Conservation (phyloP, 2,888 invertebrate genomes). For the Priapulus caudatus region DNA sequence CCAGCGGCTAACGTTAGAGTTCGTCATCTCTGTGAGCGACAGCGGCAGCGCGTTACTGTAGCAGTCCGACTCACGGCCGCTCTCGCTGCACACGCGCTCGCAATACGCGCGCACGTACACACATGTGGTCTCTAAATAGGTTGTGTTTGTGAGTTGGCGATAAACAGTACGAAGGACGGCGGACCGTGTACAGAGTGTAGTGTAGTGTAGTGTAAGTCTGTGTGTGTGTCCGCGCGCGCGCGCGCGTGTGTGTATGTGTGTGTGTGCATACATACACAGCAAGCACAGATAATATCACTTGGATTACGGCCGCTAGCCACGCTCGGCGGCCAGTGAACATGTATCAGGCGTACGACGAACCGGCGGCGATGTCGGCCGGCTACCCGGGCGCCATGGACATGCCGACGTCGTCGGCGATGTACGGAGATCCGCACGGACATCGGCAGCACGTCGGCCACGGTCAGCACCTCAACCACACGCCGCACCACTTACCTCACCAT, state of each 20-base stretch:
- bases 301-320: too few relatives aligned
- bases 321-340: background rate
- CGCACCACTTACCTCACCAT: background rate
- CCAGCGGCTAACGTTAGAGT: too few relatives aligned
- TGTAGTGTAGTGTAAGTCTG: background rate
- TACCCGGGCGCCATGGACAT: background rate
- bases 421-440: background rate
- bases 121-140: too few relatives aligned
- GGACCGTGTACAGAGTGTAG: background rate
- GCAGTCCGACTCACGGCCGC: too few relatives aligned
- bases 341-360: background rate
- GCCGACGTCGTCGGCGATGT: background rate
- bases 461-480: background rate
- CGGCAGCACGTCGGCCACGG: background rate
- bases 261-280: too few relatives aligned
- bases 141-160: background rate
- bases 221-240: background rate
- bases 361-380: background rate
- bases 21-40: too few relatives aligned
- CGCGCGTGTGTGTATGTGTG: background rate
- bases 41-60: too few relatives aligned
- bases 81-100: too few relatives aligned
- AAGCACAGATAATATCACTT: too few relatives aligned
- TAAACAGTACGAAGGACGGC: background rate
- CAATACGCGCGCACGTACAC: too few relatives aligned